Percentiles rank a stretch among this genome's conserved stretches.
phyloP scores from a whole-genome alignment of 2,888 invertebrate genomes.

The Himalopsyche anomala region DNA sequence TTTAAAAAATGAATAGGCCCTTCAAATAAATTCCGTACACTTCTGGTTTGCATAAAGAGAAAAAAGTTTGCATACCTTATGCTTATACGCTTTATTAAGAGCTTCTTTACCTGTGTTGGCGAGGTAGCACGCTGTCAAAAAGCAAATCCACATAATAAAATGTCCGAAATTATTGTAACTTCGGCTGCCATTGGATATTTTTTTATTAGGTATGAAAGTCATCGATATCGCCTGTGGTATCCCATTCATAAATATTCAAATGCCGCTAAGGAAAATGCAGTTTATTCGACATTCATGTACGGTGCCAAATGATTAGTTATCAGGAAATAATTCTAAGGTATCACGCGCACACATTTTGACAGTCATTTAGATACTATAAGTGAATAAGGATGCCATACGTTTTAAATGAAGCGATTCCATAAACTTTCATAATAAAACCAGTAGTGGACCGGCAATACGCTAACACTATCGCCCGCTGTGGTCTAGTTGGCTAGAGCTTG shows the following conservation, averaged over 20 bases:
- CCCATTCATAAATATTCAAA: conserved; percentile 50
- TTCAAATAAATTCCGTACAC: background rate
- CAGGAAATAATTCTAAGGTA: background rate
- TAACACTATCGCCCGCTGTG: no score
- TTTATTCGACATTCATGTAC: background rate
- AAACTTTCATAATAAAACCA: no score
- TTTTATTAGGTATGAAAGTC: conserved; percentile 61
- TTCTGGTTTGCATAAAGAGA: conserved; percentile 7
- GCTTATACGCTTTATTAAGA: conserved; percentile 4
- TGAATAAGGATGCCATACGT: no score
- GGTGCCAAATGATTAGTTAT: background rate
- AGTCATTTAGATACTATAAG: no score
- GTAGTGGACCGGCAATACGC: no score
- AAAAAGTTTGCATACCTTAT: background rate
- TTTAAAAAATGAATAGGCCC: background rate
- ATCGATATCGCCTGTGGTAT: conserved; percentile 54
- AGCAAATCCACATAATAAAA: conserved; percentile 54
- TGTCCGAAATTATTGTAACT: conserved; percentile 58
- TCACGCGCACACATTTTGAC: no score
- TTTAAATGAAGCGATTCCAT: no score
- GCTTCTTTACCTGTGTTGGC: conserved; percentile 15
- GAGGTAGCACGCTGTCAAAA: conserved; percentile 37
- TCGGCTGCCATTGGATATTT: conserved; percentile 52
- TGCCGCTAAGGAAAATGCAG: conserved; percentile 13
- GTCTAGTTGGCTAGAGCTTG: no score